Evolutionary conservation across 2,888 invertebrate species (phyloP).

Genomic region (Plusia festucae): DNA sequence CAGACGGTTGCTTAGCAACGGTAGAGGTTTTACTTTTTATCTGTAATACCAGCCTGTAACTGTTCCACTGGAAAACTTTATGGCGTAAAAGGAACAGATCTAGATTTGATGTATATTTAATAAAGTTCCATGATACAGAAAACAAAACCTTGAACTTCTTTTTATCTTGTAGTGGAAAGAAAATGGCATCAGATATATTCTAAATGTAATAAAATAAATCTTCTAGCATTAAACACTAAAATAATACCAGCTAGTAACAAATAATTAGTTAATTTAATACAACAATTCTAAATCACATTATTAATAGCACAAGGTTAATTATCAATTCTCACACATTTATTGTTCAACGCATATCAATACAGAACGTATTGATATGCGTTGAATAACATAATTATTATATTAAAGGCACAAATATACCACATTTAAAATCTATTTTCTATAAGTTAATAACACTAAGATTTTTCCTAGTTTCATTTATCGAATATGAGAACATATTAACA

Average conservation of each 20-base stretch:
- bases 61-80: neutral
- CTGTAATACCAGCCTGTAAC: neutral
- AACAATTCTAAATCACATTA: neutral
- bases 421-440: no score
- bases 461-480: no score
- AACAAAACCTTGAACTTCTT: no score
- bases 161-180: no score
- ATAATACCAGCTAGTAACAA: neutral
- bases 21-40: neutral
- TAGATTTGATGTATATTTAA: neutral
- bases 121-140: no score
- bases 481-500: no score
- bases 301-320: neutral
- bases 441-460: no score
- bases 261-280: neutral
- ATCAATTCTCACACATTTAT: neutral
- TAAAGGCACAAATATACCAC: neutral
- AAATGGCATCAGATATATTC: no score
- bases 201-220: neutral
- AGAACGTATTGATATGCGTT: neutral
- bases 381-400: neutral
- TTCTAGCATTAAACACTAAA: neutral
- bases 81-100: neutral
- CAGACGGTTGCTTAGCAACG: constrained; percentile 2
- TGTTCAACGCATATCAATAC: neutral